phyloP scores from a whole-genome alignment of 2,797 vertebrate species.

The Megalops cyprinoides region DNA sequence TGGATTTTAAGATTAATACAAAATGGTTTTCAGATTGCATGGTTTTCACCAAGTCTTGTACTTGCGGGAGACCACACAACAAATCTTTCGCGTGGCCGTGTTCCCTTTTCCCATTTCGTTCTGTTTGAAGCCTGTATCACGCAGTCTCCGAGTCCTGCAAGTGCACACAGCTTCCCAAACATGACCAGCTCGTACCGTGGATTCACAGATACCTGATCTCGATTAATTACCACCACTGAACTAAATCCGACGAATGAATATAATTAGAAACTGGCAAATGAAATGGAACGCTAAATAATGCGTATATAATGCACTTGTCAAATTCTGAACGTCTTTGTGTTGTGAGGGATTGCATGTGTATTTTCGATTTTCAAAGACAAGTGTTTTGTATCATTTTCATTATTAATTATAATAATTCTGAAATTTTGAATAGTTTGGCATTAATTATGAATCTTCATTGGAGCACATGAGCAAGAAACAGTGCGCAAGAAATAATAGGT shows the following conservation, averaged over 20 bases:
- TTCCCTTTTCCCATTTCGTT: not conserved
- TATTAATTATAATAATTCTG: too few relatives aligned
- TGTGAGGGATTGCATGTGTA: too few relatives aligned
- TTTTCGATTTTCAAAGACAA: not conserved
- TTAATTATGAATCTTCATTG: not conserved
- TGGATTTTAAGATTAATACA: not conserved
- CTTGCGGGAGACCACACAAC: conserved; percentile 1
- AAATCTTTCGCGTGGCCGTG: not conserved
- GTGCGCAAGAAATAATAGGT: not conserved
- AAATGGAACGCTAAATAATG: not conserved
- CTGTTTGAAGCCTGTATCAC: not conserved
- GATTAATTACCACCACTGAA: too few relatives aligned
- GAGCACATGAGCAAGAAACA: not conserved
- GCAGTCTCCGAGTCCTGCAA: not conserved
- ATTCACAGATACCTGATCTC: too few relatives aligned
- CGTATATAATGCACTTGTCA: too few relatives aligned
- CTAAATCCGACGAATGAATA: not conserved
- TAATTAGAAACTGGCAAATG: not conserved
- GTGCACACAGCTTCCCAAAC: not conserved
- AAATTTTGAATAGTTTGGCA: too few relatives aligned
- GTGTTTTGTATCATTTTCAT: not conserved
- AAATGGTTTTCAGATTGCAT: conserved; percentile 27
- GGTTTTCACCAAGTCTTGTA: conserved; percentile 17
- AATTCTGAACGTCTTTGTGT: too few relatives aligned
- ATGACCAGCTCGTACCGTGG: not conserved